phyloP scores from a whole-genome alignment of 2,113 vertebrate genomes.

The Delphinus delphis region DNA sequence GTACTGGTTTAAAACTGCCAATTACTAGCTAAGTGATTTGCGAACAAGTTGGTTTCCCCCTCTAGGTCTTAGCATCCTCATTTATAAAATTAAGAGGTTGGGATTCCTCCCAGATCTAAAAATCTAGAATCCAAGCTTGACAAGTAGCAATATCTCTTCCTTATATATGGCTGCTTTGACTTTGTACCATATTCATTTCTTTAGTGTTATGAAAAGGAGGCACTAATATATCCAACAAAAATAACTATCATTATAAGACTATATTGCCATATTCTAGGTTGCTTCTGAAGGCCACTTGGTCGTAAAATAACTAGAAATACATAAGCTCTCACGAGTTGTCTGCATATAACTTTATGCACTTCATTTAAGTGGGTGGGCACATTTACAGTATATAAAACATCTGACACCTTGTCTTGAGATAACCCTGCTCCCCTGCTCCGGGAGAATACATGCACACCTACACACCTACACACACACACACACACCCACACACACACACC shows the following conservation, averaged over 20 bases:
- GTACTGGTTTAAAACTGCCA: constrained; percentile 27
- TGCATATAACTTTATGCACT: not conserved
- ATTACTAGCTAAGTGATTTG: constrained; percentile 30
- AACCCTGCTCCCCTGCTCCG: not conserved
- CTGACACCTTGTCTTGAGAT: not conserved
- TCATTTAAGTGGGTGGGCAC: not conserved
- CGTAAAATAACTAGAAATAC: constrained; percentile 37
- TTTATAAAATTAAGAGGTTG: constrained; percentile 2
- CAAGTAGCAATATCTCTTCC: not conserved
- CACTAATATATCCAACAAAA: not conserved
- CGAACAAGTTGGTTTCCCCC: not conserved
- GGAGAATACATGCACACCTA: not conserved
- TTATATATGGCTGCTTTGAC: not conserved
- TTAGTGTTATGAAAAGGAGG: constrained; percentile 1
- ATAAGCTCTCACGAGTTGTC: not conserved
- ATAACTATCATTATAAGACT: not conserved
- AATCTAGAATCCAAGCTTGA: constrained; percentile 28
- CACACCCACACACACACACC: not conserved
- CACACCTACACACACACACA: no score
- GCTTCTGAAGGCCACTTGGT: not conserved
- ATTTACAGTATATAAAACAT: constrained; percentile 25
- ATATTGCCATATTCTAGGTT: constrained; percentile 7
- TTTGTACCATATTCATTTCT: constrained; percentile 29
- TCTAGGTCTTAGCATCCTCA: constrained; percentile 1
- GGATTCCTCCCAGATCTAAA: constrained; percentile 24